Conservation (phyloP, 30 jellyfish, hydroid and myxozoan species). For the Sanderia malayensis region DNA sequence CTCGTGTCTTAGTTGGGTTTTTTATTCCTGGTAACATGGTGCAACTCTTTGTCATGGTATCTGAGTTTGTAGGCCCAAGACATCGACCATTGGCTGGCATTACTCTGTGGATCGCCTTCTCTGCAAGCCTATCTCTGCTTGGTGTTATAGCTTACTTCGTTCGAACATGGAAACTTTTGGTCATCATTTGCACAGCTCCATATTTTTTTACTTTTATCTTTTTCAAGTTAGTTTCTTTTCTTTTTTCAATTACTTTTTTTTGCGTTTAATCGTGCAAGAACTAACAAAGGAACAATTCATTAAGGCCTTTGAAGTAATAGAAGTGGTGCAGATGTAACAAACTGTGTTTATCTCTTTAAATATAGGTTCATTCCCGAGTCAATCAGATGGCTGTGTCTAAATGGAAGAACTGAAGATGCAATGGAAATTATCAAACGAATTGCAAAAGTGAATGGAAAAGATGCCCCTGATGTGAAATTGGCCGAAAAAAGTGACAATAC, state of each 20-base stretch:
- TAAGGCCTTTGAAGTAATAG: too few relatives aligned
- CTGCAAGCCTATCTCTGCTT: conserved; percentile 57
- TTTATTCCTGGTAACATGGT: conserved; percentile 70
- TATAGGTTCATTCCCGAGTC: conserved; percentile 83
- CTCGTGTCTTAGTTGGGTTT: conserved; percentile 69
- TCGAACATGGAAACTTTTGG: conserved; percentile 76
- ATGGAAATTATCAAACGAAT: conserved; percentile 37
- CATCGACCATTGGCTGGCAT: conserved; percentile 87
- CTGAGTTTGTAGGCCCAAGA: conserved; percentile 81
- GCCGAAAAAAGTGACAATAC: neutral
- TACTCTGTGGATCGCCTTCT: conserved; percentile 56
- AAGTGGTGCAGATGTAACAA: too few relatives aligned
- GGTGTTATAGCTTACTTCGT: conserved; percentile 82
- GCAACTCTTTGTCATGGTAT: conserved; percentile 60
- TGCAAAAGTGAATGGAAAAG: conserved; percentile 62
- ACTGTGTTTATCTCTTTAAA: conserved; percentile 15
- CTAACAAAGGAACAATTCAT: too few relatives aligned
- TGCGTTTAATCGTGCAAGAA: too few relatives aligned
- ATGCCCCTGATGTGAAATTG: conserved; percentile 28
- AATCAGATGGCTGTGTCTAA: conserved; percentile 71
- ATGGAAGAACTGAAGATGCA: conserved; percentile 80
- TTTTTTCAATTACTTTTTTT: conserved; percentile 18
- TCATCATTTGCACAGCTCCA: conserved; percentile 73
- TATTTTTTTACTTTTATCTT: conserved; percentile 46
- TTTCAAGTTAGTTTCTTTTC: conserved; percentile 52